phyloP scores from a whole-genome alignment of 2,797 vertebrate genomes.

The Emydoidea blandingii region DNA sequence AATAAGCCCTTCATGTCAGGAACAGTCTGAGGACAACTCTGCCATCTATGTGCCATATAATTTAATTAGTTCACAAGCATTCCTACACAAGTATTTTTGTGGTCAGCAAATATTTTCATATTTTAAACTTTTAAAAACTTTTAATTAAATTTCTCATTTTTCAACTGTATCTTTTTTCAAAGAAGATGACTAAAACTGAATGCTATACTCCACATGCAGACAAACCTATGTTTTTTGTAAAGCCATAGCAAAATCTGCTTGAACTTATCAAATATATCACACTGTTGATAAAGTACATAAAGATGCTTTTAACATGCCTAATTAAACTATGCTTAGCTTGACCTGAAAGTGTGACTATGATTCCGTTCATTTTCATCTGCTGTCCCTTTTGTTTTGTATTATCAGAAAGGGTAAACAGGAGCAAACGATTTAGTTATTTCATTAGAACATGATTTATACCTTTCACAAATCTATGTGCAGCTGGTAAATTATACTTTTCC shows the following conservation, averaged over 20 bases:
- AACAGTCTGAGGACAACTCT: neutral
- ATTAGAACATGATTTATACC: neutral
- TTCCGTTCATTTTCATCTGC: neutral
- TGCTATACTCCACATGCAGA: neutral
- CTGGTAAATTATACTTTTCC: neutral
- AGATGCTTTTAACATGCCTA: neutral
- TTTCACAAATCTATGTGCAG: neutral
- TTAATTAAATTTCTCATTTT: neutral
- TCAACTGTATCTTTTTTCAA: neutral
- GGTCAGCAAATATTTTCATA: neutral
- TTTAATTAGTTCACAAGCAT: neutral
- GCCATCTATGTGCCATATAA: neutral
- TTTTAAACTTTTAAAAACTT: neutral
- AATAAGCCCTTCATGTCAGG: neutral
- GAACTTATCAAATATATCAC: neutral
- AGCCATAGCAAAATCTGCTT: neutral
- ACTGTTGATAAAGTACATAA: neutral
- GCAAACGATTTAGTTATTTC: neutral
- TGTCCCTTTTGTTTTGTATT: neutral
- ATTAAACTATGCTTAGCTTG: neutral
- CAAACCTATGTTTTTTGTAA: neutral
- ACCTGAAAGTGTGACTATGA: neutral
- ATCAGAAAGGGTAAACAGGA: neutral
- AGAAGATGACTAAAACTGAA: neutral
- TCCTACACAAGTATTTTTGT: neutral